phyloP scores from a whole-genome alignment of 1,140 invertebrate species.

The Campoletis sonorensis region DNA sequence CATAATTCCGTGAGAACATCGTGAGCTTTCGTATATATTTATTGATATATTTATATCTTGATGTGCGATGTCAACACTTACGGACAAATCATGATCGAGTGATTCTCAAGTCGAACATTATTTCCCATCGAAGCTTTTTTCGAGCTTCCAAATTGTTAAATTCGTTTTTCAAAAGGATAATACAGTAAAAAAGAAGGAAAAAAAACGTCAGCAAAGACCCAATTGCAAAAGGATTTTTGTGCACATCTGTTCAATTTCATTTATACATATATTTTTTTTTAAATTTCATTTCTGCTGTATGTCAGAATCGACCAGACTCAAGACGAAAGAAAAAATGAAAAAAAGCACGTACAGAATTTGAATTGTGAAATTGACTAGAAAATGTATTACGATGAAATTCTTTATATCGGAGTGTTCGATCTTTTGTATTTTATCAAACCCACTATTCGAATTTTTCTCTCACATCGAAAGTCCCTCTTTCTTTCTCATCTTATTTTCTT shows the following conservation, averaged over 20 bases:
- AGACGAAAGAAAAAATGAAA: too few species aligned
- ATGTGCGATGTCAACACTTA: too few species aligned
- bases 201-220: neutral
- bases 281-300: neutral
- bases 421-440: neutral
- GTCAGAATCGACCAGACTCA: too few species aligned
- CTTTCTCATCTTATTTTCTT: neutral
- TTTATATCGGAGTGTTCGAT: neutral
- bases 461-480: neutral
- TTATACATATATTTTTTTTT: neutral
- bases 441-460: neutral
- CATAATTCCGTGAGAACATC: too few species aligned
- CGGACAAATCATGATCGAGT: too few species aligned
- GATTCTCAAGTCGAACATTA: too few species aligned
- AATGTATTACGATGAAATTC: constrained; percentile 4
- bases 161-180: neutral
- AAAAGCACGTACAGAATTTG: too few species aligned
- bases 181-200: neutral
- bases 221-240: neutral
- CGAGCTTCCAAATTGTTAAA: neutral
- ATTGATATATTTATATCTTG: too few species aligned
- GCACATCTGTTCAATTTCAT: neutral
- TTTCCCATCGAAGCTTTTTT: too few species aligned
- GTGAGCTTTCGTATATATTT: too few species aligned
- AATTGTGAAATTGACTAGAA: too few species aligned